Evolutionary conservation across 2,113 vertebrate species (phyloP).

Genomic region (Lonchura striata): DNA sequence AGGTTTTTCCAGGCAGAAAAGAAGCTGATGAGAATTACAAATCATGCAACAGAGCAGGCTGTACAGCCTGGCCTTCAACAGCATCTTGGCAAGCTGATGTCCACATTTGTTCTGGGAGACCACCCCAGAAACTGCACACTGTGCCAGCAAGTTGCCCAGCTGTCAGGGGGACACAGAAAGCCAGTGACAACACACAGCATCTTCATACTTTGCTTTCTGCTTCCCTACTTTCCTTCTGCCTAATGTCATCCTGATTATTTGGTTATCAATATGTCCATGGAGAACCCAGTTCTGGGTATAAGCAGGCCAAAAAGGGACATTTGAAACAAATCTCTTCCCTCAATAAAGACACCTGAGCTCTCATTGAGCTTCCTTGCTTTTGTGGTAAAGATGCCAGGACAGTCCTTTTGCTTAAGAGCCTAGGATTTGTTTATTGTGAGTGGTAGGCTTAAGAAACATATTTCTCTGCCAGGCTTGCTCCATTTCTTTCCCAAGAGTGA

Average conservation of each 20-base stretch:
- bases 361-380: background rate
- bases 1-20: background rate
- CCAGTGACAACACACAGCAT: background rate
- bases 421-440: background rate
- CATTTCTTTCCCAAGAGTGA: background rate
- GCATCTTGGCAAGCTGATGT: background rate
- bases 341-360: background rate
- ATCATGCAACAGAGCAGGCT: rapidly evolving
- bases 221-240: background rate
- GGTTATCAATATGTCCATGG: background rate
- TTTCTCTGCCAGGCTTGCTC: background rate
- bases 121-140: background rate
- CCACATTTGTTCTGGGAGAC: background rate
- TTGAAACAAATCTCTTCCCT: background rate
- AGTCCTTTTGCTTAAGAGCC: background rate
- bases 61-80: background rate
- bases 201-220: background rate
- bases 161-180: no score
- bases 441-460: background rate
- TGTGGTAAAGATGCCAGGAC: background rate
- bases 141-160: background rate
- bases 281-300: background rate
- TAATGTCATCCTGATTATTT: background rate
- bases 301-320: background rate
- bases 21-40: background rate